Base-by-base conservation (phyloP, 2,113 vertebrate species). In the Zingel zingel region DNA sequence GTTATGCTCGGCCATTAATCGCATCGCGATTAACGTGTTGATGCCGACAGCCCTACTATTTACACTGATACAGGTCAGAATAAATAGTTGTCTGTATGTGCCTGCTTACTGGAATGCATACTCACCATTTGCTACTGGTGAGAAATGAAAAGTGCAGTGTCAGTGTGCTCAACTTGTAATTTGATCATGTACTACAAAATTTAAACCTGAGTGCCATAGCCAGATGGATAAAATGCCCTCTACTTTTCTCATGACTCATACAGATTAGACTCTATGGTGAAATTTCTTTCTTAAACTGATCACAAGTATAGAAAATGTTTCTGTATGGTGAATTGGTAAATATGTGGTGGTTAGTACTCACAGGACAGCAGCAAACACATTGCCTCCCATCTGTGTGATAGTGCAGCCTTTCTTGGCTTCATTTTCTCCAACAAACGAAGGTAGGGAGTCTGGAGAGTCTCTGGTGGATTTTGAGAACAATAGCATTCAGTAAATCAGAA, bases 331-430 rank as follows among this genome's bases (percentile, higher is more conserved):
- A 33, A 45, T 9, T 30, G 58, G n/a, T 57, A 11, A 33, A 45
- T 9, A 50, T 30, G 6, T 61, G 23, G 18, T 23, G 11, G 30
- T 65, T 43, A 56, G 39, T 70, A 95, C 97, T 97, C 95, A 99
- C 98, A 96, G 96, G 82, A 98, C 96, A 54, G 98, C 97, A 67
- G 97, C 96, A 92, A 99, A 99, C 77, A 99, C 67, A 47, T 99
- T 99, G 89, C 98, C 97, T 63, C 98, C 98, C 91, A 95, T 94
- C 92, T 96, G 97, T 81, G 94, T 89, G 85, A 99, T 97, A 23
- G 88, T 25, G 83, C 95, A 99, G 78, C 96, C 95, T 82, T 97
- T 99, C 93, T 95, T 96, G 0, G 97, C 97, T 94, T 99, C 97
- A 88, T 97, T 99, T 86, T 96, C 96, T 69, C 97, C 98, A 84